phyloP scores from a whole-genome alignment of 1,140 invertebrate species.

The Nasonia vitripennis region DNA sequence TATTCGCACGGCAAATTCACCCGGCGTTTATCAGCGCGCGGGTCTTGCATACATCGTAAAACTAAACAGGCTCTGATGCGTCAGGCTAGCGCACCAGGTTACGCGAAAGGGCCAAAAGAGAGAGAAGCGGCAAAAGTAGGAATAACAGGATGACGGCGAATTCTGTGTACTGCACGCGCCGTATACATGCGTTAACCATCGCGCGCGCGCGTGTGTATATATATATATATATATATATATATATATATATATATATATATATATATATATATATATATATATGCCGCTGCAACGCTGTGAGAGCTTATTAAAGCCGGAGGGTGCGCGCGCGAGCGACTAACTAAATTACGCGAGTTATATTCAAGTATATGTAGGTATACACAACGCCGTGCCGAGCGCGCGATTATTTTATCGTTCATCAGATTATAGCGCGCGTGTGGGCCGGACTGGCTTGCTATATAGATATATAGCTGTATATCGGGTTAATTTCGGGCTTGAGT shows the following conservation, averaged over 20 bases:
- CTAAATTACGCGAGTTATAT: constrained; percentile 11
- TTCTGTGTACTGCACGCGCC: too few species aligned
- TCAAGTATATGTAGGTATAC: neutral
- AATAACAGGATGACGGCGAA: too few species aligned
- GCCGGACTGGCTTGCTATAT: neutral
- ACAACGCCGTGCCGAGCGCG: neutral
- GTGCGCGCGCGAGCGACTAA: neutral
- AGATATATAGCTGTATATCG: neutral
- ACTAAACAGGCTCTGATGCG: too few species aligned
- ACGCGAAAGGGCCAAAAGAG: too few species aligned
- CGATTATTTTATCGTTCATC: constrained; percentile 6
- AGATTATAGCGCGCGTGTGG: neutral
- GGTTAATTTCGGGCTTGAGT: neutral
- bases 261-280: neutral
- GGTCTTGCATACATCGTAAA: too few species aligned
- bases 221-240: too few species aligned
- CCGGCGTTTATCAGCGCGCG: too few species aligned
- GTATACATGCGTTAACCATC: neutral
- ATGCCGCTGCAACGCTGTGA: neutral
- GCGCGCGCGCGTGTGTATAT: too few species aligned
- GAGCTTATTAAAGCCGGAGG: neutral
- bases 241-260: too few species aligned
- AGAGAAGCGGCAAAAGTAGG: too few species aligned
- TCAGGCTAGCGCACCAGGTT: too few species aligned
- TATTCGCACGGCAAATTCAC: neutral